These are phyloP conservation scores for Trichomycterus rosablanca DNA, from an alignment of 2,113 vertebrate species.

Conservation along the genomic window DNA sequence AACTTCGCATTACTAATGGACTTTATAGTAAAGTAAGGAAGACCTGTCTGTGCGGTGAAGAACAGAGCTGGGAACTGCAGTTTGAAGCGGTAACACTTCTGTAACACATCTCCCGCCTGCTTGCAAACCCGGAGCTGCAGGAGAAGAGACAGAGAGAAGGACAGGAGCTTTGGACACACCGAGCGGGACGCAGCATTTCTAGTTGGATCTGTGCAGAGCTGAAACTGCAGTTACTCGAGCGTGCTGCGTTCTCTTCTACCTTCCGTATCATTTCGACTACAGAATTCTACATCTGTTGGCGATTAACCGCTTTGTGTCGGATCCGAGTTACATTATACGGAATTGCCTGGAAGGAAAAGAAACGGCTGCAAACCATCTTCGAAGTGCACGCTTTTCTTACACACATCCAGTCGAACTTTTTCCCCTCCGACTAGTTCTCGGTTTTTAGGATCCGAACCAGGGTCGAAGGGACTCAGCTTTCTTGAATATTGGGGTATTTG, in stretches of 20 bases:
- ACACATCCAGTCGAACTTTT: neutral
- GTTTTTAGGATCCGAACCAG: neutral
- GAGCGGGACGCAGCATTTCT: neutral
- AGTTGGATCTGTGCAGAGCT: constrained; percentile 4
- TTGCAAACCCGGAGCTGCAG: no score
- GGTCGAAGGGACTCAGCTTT: constrained; percentile 18
- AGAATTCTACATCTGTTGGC: no score
- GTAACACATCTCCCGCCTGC: no score
- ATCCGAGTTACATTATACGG: no score
- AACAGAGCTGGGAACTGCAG: constrained; percentile 12
- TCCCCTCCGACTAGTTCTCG: neutral
- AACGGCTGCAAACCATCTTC: neutral
- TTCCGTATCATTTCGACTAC: no score
- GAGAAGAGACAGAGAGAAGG: neutral
- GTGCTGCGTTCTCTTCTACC: constrained; percentile 1
- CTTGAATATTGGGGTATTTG: no score
- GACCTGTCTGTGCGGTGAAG: constrained; percentile 9
- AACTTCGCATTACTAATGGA: no score
- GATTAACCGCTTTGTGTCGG: constrained; percentile 17
- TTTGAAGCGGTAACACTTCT: neutral
- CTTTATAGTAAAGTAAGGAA: no score
- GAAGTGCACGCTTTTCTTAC: constrained; percentile 10
- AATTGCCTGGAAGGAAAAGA: neutral
- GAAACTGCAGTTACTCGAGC: neutral
- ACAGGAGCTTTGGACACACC: neutral